Percentiles rank a stretch among this genome's conserved stretches.
phyloP scores from a whole-genome alignment of 1,140 invertebrate species.

The Dendrolimus kikuchii region DNA sequence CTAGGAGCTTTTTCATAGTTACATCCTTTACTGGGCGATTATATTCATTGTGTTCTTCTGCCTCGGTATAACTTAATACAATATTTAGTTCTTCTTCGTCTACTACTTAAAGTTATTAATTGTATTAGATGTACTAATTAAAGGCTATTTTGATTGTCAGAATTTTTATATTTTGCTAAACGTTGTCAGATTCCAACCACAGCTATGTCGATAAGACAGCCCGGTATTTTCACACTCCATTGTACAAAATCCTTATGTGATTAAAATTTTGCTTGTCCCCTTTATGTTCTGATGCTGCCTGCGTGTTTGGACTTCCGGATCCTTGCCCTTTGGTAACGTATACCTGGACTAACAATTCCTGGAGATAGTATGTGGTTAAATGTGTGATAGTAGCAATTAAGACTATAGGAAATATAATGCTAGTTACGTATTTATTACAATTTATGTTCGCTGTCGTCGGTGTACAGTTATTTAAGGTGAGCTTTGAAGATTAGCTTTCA shows the following conservation, averaged over 20 bases:
- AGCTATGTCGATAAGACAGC: no score
- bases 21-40: no score
- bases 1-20: no score
- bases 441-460: conserved; percentile 99
- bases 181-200: no score
- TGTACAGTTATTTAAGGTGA: conserved; percentile 99
- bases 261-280: conserved; percentile 63
- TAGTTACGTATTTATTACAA: conserved; percentile 98
- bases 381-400: conserved; percentile 99
- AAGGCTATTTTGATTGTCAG: no score
- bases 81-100: no score
- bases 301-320: conserved; percentile 44
- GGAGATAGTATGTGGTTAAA: conserved; percentile 95
- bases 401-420: conserved; percentile 99
- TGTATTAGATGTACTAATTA: no score
- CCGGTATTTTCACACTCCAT: conserved; percentile 3
- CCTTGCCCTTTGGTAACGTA: conserved; percentile 57
- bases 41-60: no score
- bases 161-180: no score
- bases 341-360: conserved; percentile 43
- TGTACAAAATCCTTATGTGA: conserved; percentile 32
- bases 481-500: conserved; percentile 6
- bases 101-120: no score
- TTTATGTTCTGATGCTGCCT: conserved; percentile 59
- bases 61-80: no score